Evolutionary conservation across 2,888 invertebrate genomes (phyloP), one percentile per base, ranked within the genome.

Genomic region (Lamproptera curius): DNA sequence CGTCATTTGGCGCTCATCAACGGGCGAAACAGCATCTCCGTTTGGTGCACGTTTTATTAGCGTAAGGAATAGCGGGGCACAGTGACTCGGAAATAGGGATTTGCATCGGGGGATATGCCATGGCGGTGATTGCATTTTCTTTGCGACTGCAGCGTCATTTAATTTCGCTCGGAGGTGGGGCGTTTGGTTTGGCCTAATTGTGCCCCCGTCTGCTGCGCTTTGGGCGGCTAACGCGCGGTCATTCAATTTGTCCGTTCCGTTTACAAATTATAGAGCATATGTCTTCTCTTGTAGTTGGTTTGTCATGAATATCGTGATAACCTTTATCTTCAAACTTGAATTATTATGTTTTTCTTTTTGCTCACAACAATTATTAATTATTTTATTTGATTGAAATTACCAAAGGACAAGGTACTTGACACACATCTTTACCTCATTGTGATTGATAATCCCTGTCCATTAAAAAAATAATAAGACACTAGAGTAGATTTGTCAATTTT

Each of bases 1-100:
- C 86, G 72, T 82, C 82, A 83, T 87, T 87, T 86, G 80, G 75
- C 83, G 84, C 82, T 87, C 87, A 87, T 87, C 87, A 87, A 79
- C 75, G 75, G 72, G 73, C 84, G 79, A 80, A 82, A 85, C 83
- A 84, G 84, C 86, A 81, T 80, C 80, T 76, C 78, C 78, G 80
- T 76, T 78, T 80, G 84, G 78, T 83, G 83, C 84, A 80, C 73
- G 84, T 85, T 85, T 85, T 86, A 87, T 87, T 86, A 86, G 86
- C 86, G 87, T 84, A 86, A 87, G 87, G 76, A 87, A 87, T 87
- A 72, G 83, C 84, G 79, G 76, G 76, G 80, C 76, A 85, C 81
- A 83, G 67, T 80, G 78, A 73, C 76, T 74, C 76, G 78, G 79
- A 85, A 85, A 86, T 83, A 78, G 77, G 73, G 79, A 85, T 85